Evolutionary conservation across 2,797 vertebrate genomes (phyloP).

Genomic region (Hozukius guyotensis): DNA sequence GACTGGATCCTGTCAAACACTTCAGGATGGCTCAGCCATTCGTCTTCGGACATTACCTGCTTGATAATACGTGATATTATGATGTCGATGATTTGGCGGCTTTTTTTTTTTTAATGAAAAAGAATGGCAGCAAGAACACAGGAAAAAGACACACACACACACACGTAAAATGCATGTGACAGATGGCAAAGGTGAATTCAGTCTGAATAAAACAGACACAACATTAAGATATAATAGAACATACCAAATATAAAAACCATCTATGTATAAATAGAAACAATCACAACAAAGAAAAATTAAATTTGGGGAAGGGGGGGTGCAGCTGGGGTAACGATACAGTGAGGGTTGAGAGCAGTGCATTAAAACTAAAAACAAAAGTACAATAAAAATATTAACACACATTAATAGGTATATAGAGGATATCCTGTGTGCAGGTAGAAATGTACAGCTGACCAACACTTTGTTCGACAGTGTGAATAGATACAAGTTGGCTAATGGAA

Average conservation of each 20-base stretch:
- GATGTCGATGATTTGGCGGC: slow-evolving; percentile 11
- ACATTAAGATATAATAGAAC: slow-evolving; percentile 63
- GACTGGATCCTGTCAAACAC: background rate
- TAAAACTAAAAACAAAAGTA: slow-evolving; percentile 63
- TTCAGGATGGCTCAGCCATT: background rate
- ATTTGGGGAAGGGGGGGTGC: background rate
- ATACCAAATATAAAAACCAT: slow-evolving; percentile 71
- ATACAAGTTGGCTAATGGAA: slow-evolving; percentile 53
- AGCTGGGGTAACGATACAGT: slow-evolving; percentile 64
- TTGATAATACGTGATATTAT: background rate
- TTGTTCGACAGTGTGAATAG: slow-evolving; percentile 55
- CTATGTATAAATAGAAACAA: slow-evolving; percentile 72
- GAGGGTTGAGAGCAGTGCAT: slow-evolving; percentile 77
- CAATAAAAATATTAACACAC: slow-evolving; percentile 78
- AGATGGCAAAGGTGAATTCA: slow-evolving; percentile 31
- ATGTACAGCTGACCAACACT: slow-evolving; percentile 61
- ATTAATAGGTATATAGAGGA: slow-evolving; percentile 57
- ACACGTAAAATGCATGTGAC: background rate
- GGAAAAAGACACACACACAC: background rate
- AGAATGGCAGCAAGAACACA: slow-evolving; percentile 21
- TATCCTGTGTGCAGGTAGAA: slow-evolving; percentile 60
- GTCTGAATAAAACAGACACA: slow-evolving; percentile 37
- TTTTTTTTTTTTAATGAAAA: slow-evolving; percentile 7
- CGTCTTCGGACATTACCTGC: background rate
- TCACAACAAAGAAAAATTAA: slow-evolving; percentile 58